phyloP scores from a whole-genome alignment of 2,113 vertebrate species.

The Spea bombifrons region DNA sequence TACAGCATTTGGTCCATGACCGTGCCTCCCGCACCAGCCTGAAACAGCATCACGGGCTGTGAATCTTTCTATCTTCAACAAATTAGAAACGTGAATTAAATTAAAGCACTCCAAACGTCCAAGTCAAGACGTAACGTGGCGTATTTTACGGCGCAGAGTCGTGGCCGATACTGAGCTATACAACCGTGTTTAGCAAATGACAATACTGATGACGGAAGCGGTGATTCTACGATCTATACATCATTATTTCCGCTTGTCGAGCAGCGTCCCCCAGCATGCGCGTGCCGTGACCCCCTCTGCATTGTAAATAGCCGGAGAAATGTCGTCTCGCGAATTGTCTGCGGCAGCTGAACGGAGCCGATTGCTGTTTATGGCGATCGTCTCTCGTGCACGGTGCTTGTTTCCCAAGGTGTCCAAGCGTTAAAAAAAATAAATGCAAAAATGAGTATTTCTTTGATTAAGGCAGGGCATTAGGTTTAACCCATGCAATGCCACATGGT shows the following conservation, averaged over 20 bases:
- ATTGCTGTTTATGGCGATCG: slow-evolving; percentile 18
- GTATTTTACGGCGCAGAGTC: no score
- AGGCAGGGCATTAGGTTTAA: no score
- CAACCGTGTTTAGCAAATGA: neutral
- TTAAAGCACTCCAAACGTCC: no score
- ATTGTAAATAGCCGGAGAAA: slow-evolving; percentile 18
- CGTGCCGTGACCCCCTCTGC: slow-evolving; percentile 21
- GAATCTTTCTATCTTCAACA: no score
- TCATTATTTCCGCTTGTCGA: neutral
- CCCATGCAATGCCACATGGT: no score
- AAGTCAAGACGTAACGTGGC: no score
- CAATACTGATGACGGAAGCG: neutral
- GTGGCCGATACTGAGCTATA: neutral
- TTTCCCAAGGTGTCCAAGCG: neutral
- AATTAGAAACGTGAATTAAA: no score
- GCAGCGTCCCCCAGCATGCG: neutral
- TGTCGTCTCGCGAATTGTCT: slow-evolving; percentile 19
- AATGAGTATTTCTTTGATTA: no score
- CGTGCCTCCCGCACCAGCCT: no score
- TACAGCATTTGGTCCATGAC: no score
- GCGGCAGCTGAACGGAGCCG: neutral
- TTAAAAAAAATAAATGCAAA: no score
- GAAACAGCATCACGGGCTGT: no score
- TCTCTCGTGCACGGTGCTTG: slow-evolving; percentile 26
- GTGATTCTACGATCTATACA: neutral